Evolutionary conservation across 2,888 invertebrate species (phyloP).

Genomic region (Tubulanus polymorphus): DNA sequence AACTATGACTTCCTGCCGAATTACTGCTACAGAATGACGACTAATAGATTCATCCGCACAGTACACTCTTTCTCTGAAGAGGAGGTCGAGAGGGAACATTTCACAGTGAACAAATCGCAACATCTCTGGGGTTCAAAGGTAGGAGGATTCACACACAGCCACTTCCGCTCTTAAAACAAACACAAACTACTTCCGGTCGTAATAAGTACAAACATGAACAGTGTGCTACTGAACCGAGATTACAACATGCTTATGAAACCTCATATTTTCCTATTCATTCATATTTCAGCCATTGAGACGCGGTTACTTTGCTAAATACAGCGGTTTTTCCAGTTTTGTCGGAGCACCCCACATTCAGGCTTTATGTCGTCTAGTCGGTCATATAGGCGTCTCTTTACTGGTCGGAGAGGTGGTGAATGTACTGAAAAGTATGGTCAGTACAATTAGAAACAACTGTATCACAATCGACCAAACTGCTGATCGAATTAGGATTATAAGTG

Average conservation of each 20-base stretch:
- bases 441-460: background rate
- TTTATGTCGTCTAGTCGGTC: slow-evolving; percentile 86
- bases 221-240: no score
- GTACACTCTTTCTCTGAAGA: slow-evolving; percentile 63
- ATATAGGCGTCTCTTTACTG: slow-evolving; percentile 95
- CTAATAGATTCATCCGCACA: slow-evolving; percentile 72
- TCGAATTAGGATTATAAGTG: background rate
- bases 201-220: no score
- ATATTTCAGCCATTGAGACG: slow-evolving; percentile 15
- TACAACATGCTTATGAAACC: no score
- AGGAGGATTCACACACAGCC: no score
- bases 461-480: background rate
- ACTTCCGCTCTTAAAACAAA: background rate
- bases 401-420: slow-evolving; percentile 91
- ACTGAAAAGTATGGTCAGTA: slow-evolving; percentile 68
- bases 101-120: slow-evolving; percentile 84
- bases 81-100: slow-evolving; percentile 80
- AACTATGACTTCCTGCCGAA: slow-evolving; percentile 94
- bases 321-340: slow-evolving; percentile 84
- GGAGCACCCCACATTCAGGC: slow-evolving; percentile 90
- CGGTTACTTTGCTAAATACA: slow-evolving; percentile 63
- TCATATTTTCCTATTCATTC: no score
- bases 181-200: no score
- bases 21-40: slow-evolving; percentile 95
- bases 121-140: slow-evolving; percentile 88